Evolutionary conservation across 1,140 invertebrate species (phyloP).

Genomic region (Microplitis mediator): DNA sequence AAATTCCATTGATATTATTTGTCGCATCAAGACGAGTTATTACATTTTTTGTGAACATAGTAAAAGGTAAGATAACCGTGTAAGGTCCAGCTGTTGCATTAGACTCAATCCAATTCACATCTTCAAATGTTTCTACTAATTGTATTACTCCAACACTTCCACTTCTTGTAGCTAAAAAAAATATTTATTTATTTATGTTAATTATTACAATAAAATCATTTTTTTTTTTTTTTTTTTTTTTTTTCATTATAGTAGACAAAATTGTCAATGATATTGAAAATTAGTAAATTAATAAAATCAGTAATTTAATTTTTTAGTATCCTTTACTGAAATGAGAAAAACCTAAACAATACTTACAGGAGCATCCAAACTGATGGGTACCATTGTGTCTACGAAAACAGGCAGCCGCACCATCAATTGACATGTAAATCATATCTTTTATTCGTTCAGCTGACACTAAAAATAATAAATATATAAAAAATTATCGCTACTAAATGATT

Average conservation of each 20-base stretch:
- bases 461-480: background rate
- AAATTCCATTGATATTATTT: conserved; percentile 67
- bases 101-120: conserved; percentile 75
- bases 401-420: conserved; percentile 71
- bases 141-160: conserved; percentile 89
- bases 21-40: conserved; percentile 61
- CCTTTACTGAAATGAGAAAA: background rate
- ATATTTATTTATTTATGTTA: conserved; percentile 6
- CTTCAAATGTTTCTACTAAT: conserved; percentile 66
- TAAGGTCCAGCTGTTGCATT: conserved; percentile 75
- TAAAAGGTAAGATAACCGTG: conserved; percentile 70
- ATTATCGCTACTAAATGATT: no score
- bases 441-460: conserved; percentile 65
- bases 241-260: background rate
- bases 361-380: conserved; percentile 91
- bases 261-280: no score
- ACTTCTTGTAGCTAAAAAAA: conserved; percentile 64
- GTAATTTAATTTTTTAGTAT: background rate
- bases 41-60: conserved; percentile 66
- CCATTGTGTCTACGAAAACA: conserved; percentile 90
- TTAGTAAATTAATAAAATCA: no score
- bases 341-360: conserved; percentile 70
- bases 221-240: background rate
- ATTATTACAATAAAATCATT: background rate
- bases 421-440: conserved; percentile 81